Percentiles rank a stretch among this genome's conserved stretches.
Evolutionary conservation across 1,140 invertebrate genomes (phyloP).

Genomic region (Polyergus mexicanus): DNA sequence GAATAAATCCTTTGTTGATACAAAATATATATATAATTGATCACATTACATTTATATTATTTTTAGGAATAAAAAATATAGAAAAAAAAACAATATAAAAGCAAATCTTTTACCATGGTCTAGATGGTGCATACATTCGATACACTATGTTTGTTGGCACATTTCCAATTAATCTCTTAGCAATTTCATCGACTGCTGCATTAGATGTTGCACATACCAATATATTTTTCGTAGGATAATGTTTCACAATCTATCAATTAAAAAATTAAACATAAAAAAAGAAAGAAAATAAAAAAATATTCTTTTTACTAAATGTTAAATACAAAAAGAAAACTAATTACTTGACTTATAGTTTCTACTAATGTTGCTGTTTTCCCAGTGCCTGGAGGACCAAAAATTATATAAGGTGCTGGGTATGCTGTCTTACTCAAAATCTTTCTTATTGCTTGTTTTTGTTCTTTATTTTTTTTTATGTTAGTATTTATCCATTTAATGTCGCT

Average conservation of each 20-base stretch:
- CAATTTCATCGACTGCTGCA: slow-evolving; percentile 92
- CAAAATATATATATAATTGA: neutral
- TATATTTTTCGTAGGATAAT: slow-evolving; percentile 86
- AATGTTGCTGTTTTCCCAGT: slow-evolving; percentile 94
- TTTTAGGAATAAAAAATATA: slow-evolving; percentile 69
- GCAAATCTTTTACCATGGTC: slow-evolving; percentile 80
- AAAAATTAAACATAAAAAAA: slow-evolving; percentile 67
- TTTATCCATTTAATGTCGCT: slow-evolving; percentile 89
- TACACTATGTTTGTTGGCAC: slow-evolving; percentile 81
- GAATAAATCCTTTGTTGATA: neutral
- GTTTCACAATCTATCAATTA: slow-evolving; percentile 80
- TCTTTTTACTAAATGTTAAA: neutral
- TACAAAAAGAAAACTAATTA: slow-evolving; percentile 64
- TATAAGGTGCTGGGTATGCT: slow-evolving; percentile 90
- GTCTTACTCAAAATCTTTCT: slow-evolving; percentile 80
- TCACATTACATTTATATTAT: neutral
- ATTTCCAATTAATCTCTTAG: slow-evolving; percentile 86
- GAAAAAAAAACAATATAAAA: slow-evolving; percentile 70
- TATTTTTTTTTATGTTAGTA: slow-evolving; percentile 88
- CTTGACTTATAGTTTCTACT: slow-evolving; percentile 91
- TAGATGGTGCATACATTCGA: slow-evolving; percentile 85
- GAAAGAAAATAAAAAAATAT: neutral
- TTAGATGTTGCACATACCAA: slow-evolving; percentile 92
- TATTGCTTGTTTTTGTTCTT: slow-evolving; percentile 82
- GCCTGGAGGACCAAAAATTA: slow-evolving; percentile 93